phyloP scores from a whole-genome alignment of 2,888 invertebrate species.

The Rotaria macrura region DNA sequence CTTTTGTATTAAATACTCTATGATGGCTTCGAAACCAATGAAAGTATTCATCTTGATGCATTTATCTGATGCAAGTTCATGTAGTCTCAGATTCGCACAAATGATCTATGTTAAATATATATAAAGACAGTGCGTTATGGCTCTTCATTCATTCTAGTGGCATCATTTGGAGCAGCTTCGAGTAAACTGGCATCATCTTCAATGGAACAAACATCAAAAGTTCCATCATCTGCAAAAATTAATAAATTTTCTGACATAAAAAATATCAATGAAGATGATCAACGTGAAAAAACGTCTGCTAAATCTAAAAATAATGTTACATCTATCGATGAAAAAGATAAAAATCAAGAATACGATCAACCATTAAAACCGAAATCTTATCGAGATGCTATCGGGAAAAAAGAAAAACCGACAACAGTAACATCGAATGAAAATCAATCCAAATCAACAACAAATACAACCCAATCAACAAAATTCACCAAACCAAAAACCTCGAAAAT shows the following conservation, averaged over 20 bases:
- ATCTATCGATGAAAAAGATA: background rate
- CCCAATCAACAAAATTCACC: background rate
- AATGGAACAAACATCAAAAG: background rate
- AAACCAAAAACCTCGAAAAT: background rate
- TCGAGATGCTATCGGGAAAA: slow-evolving; percentile 7
- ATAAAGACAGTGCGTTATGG: too few species aligned
- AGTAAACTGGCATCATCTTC: background rate
- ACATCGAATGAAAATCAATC: background rate
- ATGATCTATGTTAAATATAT: too few species aligned
- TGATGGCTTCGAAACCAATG: too few species aligned
- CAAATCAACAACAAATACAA: background rate
- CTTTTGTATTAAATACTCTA: too few species aligned
- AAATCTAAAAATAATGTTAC: background rate
- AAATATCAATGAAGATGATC: background rate
- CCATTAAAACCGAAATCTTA: background rate
- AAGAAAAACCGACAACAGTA: background rate
- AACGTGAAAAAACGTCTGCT: too few species aligned
- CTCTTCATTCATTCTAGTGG: background rate
- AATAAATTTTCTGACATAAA: background rate
- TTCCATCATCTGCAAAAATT: background rate
- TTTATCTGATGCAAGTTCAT: too few species aligned
- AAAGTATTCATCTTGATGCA: too few species aligned
- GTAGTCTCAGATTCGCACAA: too few species aligned
- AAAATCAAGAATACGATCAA: background rate
- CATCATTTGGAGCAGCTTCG: background rate